These are phyloP conservation scores for Chinchilla lanigera DNA, from an alignment of 2,113 vertebrate genomes.

Conservation along the genomic window DNA sequence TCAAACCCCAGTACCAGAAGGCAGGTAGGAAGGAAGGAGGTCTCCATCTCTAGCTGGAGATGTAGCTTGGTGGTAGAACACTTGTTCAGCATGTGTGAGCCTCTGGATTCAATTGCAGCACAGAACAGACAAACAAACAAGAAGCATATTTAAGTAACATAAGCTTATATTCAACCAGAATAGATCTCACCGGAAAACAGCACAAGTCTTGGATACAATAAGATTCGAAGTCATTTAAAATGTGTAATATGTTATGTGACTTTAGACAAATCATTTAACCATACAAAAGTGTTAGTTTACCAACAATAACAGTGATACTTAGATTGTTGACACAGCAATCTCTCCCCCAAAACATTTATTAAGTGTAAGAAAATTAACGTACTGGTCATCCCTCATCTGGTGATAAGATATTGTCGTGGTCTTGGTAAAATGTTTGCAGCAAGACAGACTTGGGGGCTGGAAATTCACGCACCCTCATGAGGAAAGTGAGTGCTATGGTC, in stretches of 20 bases:
- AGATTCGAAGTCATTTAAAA: slow-evolving; percentile 26
- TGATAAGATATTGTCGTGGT: background rate
- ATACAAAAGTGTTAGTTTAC: background rate
- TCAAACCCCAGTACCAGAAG: background rate
- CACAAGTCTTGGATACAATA: background rate
- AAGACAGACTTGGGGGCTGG: background rate
- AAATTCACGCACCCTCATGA: background rate
- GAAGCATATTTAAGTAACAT: background rate
- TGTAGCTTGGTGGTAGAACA: background rate
- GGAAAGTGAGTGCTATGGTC: background rate
- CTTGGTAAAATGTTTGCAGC: background rate
- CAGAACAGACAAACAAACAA: background rate
- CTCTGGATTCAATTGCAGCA: background rate
- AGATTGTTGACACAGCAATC: background rate
- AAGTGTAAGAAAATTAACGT: slow-evolving; percentile 29
- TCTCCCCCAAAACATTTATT: background rate
- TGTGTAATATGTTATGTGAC: background rate
- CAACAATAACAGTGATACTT: background rate
- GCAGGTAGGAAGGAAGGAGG: background rate
- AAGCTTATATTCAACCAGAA: background rate
- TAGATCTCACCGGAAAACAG: background rate
- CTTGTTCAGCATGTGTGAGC: background rate
- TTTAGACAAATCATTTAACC: background rate
- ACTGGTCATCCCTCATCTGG: background rate
- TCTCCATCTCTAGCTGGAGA: background rate